A percentile compares a stretch with the other conserved stretches of the same genome.
Evolutionary conservation across 2,888 invertebrate genomes (phyloP).

Genomic region (Agrochola litura): DNA sequence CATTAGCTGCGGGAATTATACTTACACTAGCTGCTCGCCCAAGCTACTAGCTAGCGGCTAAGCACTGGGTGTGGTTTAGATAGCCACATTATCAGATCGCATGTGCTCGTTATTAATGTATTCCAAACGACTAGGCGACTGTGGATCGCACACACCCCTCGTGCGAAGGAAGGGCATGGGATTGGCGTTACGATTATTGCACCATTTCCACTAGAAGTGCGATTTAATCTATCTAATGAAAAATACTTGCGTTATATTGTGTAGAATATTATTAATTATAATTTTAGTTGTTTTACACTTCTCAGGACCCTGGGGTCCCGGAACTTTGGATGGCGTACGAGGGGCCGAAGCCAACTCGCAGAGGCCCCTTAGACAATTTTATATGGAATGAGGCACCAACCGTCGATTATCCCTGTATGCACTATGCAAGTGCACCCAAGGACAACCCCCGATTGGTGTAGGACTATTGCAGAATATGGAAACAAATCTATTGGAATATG

Average conservation of each 20-base stretch:
- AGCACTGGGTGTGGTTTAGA: background rate
- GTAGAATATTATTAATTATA: background rate
- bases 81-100: background rate
- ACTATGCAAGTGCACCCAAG: too few species aligned
- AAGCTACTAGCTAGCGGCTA: background rate
- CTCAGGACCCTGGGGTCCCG: too few species aligned
- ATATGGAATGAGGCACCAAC: too few species aligned
- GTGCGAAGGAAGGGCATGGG: background rate
- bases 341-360: too few species aligned
- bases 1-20: background rate
- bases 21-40: background rate
- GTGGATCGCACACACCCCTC: background rate
- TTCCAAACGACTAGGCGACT: background rate
- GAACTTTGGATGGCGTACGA: too few species aligned
- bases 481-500: too few species aligned
- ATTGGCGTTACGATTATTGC: background rate
- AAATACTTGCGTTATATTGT: background rate
- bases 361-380: too few species aligned
- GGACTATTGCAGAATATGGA: too few species aligned
- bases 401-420: too few species aligned
- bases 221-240: conserved; percentile 7
- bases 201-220: background rate
- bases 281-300: too few species aligned
- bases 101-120: conserved; percentile 19
- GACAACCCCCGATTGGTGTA: too few species aligned